Evolutionary conservation across 2,113 vertebrate genomes (phyloP).

Genomic region (Myiagra hebetior): DNA sequence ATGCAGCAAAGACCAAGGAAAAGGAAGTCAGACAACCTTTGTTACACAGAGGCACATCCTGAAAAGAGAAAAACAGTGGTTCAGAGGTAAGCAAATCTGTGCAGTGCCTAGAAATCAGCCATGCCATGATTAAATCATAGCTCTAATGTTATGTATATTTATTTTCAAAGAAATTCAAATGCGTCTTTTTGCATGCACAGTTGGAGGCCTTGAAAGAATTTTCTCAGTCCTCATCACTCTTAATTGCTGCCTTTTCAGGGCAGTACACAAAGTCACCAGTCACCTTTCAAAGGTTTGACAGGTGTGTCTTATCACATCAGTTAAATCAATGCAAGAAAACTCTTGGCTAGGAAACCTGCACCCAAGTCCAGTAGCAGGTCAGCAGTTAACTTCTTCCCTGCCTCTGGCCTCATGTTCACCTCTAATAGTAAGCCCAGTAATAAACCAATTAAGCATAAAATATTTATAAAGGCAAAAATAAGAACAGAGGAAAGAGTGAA

Average conservation of each 20-base stretch:
- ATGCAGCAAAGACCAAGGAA: background rate
- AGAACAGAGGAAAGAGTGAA: background rate
- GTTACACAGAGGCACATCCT: background rate
- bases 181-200: background rate
- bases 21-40: background rate
- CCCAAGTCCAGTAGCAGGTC: background rate
- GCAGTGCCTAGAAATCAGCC: background rate
- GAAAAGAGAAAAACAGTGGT: background rate
- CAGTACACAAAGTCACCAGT: background rate
- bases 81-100: background rate
- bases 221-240: background rate
- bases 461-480: background rate
- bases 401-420: background rate
- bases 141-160: background rate
- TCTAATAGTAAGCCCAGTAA: background rate
- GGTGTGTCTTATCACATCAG: constrained; percentile 28
- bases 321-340: background rate
- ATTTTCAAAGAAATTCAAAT: background rate
- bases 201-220: background rate
- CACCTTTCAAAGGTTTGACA: constrained; percentile 11
- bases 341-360: background rate
- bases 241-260: background rate
- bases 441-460: background rate
- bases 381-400: background rate
- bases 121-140: background rate